Evolutionary conservation across 2,888 invertebrate genomes (phyloP), one percentile per base, ranked within the genome.

Genomic region (Metalampra italica): DNA sequence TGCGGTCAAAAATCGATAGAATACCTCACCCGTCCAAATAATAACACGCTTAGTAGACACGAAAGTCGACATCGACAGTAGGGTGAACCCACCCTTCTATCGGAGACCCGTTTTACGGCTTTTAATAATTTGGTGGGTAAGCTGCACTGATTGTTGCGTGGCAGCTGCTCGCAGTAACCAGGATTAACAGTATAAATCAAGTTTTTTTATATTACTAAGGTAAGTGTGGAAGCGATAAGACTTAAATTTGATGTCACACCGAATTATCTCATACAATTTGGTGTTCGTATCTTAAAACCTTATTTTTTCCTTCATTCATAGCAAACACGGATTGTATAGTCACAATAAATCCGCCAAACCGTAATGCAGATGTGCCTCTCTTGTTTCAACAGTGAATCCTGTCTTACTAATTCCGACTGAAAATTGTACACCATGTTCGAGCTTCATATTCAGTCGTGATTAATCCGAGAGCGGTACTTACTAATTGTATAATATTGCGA

Each of bases 51-150:
- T 76, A 74, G 76, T 80, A 73, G 78, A 78, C 82, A 83, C 76
- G 77, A 71, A 78, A 73, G 76, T 76, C 74, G 65, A 79, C 73
- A 76, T 9, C n/a, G n/a, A 76, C 87, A 87, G 86, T 80, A 72
- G 77, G 79, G 82, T 85, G 79, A 72, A 77, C 80, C 82, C 86
- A 87, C 88, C 88, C 88, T 85, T 82, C 75, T 71, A 68, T 68
- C 65, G 57, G 62, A 71, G 79, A 84, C 84, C 83, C 85, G 87
- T 87, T 87, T 89, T 87, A 89, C 82, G 81, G 85, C 84, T 85
- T 88, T 89, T 87, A 85, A 88, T 83, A 87, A 87, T 87, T 84
- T 83, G 78, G 77, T 81, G 62, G 68, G 78, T 82, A 84, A 86
- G 85, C 85, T 82, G 80, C 85, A 82, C 73, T 83, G 88, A 89